These are phyloP conservation scores for Pelecanoides urinatrix DNA, from an alignment of 2,113 vertebrate species.

Conservation along the genomic window DNA sequence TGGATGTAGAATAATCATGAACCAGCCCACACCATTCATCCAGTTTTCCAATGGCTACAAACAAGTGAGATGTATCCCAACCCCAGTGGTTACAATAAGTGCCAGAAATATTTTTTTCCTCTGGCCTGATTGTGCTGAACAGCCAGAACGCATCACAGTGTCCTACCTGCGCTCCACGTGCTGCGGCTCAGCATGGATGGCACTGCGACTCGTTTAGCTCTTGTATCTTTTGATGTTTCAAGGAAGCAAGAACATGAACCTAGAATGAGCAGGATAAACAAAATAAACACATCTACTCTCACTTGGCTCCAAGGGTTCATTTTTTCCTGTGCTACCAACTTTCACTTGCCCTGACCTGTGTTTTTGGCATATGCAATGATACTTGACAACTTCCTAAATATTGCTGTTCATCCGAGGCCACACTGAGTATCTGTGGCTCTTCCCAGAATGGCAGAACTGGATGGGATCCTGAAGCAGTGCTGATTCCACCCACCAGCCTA, in stretches of 20 bases:
- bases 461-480: not conserved
- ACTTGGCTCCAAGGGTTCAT: not conserved
- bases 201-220: not conserved
- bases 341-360: not conserved
- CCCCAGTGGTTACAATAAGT: not conserved
- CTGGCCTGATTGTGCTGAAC: not conserved
- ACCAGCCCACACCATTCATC: not conserved
- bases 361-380: not conserved
- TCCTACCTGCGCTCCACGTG: not conserved
- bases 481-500: not conserved
- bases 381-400: not conserved
- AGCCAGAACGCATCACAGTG: not conserved
- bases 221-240: not conserved
- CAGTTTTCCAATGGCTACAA: not conserved
- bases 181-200: fast-evolving
- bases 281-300: not conserved
- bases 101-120: not conserved
- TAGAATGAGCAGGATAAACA: not conserved
- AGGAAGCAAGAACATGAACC: not conserved
- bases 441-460: not conserved
- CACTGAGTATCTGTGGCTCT: not conserved
- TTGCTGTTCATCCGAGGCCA: not conserved
- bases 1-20: not conserved
- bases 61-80: not conserved
- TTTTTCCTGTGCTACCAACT: not conserved